Evolutionary conservation across 2,113 vertebrate genomes (phyloP), one percentile per base, ranked within the genome.

Genomic region (Ctenodactylus gundi): DNA sequence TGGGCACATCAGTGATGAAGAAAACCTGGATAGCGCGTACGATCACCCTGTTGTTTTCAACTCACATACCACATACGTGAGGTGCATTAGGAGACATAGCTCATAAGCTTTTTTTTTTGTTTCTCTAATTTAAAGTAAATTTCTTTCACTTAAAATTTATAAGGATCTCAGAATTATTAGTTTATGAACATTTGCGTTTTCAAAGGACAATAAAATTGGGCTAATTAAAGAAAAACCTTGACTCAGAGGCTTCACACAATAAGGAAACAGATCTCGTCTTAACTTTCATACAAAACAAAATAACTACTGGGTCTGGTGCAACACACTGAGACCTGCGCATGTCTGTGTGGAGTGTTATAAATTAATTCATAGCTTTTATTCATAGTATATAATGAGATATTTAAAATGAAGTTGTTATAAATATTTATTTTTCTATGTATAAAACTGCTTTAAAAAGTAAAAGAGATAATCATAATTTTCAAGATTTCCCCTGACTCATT

Each of bases 151-250:
- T 62, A 85, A 4, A 78, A 87, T 76, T 72, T 73, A 57, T 82
- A 94, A 83, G 34, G 14, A 76, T 85, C 25, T 84, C 34, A 85
- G n/a, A 15, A 65, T 44, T 82, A 72, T 92, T 96, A 85, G 72
- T 62, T 92, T 67, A 29, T 58, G 31, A 72, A 18, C 34, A 85
- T 11, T 64, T 93, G 21, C 1, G 58, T 75, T 95, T 96, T 83
- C 77, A 85, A 92, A 90, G 21, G 17, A 85, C 36, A 82, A 41
- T 83, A n/a, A 93, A 94, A 76, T 17, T 29, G 68, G 44, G 29
- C 36, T 92, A 67, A 91, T 51, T 55, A 64, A 49, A 83, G 83
- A 80, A 93, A 41, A 51, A 0, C 23, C 36, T 64, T 68, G 25
- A 29, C 18, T 83, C 36, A 77, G 49, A 73, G 6, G n/a, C 2